Base-by-base conservation (phyloP, 2,113 vertebrate genomes). In the Glareola pratincola region DNA sequence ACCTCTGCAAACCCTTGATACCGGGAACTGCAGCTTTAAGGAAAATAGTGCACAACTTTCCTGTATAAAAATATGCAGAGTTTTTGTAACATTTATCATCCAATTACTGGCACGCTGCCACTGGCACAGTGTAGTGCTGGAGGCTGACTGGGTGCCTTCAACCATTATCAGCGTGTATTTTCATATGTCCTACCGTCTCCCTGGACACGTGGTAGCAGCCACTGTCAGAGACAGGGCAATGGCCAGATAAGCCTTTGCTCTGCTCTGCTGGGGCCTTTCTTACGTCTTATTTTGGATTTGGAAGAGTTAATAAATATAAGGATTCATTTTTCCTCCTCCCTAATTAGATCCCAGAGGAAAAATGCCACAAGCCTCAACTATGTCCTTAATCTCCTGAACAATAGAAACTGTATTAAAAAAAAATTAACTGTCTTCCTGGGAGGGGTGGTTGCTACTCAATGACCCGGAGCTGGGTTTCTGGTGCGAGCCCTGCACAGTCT, bases 341-440 rank as follows among this genome's bases (percentile, higher is more conserved):
- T 92, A 54, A 90, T 93, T 93, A 94, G 67, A 80, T 85, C 62
- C 59, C 74, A 43, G 50, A 66, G 37, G 50, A 57, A 93, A 94
- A 95, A 73, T 26, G 37, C 73, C 66, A 54, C 29, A 82, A 88
- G 63, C 29, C 29, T 88, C 74, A 63, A 63, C 57, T 50, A 59
- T 2, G 5, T 83, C 74, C 69, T 82, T 92, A 79, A 79, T 79
- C 69, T 85, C 48, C 57, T 23, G 32, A 93, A 94, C 77, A 96
- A 94, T n/a, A 90, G 94, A 68, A 94, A 56, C 36, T 5, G 1
- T 87, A 62, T 76, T 85, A 27, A 16, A 59, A 94, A 79, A 62
- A 23, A 13, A 27, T 22, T 15, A 85, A 62, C 39, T 32, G 36
- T 37, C 62, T 88, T 94, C 90, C 41, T 76, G 66, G 48, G 74